Conservation (phyloP, 2,113 vertebrate genomes). For the Natator depressus region DNA sequence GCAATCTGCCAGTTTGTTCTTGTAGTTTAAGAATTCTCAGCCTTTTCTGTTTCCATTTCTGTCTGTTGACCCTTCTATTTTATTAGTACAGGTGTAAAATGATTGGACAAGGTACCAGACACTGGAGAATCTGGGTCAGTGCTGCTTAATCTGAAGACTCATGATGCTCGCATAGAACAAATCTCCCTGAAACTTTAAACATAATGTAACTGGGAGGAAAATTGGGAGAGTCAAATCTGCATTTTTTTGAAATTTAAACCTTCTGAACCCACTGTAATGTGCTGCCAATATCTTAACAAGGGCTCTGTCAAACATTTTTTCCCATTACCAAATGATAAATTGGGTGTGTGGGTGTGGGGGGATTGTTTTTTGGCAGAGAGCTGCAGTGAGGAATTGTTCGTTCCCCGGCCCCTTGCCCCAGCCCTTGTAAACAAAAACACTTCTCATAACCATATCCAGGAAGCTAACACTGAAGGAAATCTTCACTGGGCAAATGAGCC, state of each 20-base stretch:
- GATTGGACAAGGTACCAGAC: background rate
- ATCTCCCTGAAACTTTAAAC: background rate
- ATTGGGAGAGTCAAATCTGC: background rate
- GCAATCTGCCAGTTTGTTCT: background rate
- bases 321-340: background rate
- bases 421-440: background rate
- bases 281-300: background rate
- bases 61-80: slow-evolving; percentile 13
- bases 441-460: background rate
- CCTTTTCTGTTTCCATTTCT: slow-evolving; percentile 24
- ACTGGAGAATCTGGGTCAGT: background rate
- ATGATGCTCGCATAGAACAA: background rate
- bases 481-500: background rate
- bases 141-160: background rate
- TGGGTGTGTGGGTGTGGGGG: too few species aligned
- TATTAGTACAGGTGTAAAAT: background rate
- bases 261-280: background rate
- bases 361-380: background rate
- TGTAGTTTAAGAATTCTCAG: slow-evolving; percentile 13
- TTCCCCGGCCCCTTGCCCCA: background rate
- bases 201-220: background rate
- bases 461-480: background rate
- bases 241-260: background rate
- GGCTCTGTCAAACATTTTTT: background rate
- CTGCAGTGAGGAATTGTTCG: background rate